Evolutionary conservation across 1,140 invertebrate genomes (phyloP).

Genomic region (Pseudomyrmex gracilis): DNA sequence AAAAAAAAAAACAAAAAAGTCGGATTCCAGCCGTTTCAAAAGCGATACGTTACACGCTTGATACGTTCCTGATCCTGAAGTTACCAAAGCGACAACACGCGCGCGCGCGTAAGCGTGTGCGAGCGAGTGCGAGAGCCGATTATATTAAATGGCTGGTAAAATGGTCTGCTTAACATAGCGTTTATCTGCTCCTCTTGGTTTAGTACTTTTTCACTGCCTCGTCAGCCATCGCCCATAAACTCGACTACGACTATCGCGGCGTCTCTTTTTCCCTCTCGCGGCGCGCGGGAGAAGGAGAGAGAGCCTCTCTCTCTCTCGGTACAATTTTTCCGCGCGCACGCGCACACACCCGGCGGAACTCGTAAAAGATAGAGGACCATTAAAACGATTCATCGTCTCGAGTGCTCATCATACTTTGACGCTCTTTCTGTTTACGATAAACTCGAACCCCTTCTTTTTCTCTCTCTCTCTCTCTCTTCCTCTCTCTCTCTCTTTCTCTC

Average conservation of each 20-base stretch:
- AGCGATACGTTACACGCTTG: conserved; percentile 50
- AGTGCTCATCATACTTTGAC: conserved; percentile 69
- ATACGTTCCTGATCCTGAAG: conserved; percentile 71
- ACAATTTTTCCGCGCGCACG: conserved; percentile 63
- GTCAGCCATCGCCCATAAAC: conserved; percentile 85
- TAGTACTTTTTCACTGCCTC: conserved; percentile 86
- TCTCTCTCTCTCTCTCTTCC: conserved; percentile 1
- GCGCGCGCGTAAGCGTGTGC: not conserved
- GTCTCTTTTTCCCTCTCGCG: conserved; percentile 25
- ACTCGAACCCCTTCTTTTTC: not conserved
- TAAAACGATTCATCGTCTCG: conserved; percentile 69
- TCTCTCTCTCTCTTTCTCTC: not conserved
- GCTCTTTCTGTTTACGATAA: conserved; percentile 68
- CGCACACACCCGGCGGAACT: conserved; percentile 44
- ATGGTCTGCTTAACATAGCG: conserved; percentile 85
- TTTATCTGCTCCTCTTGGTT: conserved; percentile 85
- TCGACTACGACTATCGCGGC: conserved; percentile 72
- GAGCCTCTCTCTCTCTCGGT: conserved; percentile 53
- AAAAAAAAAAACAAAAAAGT: conserved; percentile 13
- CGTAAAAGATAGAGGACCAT: conserved; percentile 70
- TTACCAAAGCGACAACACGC: conserved; percentile 69
- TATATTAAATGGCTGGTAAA: conserved; percentile 85
- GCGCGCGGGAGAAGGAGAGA: conserved; percentile 26
- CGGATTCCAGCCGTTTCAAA: not conserved
- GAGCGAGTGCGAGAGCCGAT: conserved; percentile 78